Percentiles rank a stretch among this genome's conserved stretches.
These are phyloP conservation scores for Zosterops hypoxanthus DNA, from an alignment of 2,113 vertebrate genomes.

Conservation along the genomic window DNA sequence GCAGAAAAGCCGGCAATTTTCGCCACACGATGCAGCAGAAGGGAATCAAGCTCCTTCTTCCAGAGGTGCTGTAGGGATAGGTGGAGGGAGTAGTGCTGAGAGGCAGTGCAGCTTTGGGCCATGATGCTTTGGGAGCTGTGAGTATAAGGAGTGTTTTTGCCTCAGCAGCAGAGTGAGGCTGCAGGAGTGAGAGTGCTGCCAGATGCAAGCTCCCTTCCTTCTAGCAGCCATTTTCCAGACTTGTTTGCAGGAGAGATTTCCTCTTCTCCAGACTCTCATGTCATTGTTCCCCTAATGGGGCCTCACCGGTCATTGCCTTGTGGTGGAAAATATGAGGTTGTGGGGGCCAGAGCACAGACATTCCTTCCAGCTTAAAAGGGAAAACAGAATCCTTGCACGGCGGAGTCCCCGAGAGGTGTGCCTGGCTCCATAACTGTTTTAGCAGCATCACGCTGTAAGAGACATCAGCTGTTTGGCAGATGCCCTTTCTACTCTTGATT, in stretches of 20 bases:
- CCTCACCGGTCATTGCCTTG: constrained; percentile 49
- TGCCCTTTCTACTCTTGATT: background rate
- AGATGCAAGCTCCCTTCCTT: background rate
- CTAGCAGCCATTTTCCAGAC: constrained; percentile 51
- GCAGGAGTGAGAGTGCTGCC: background rate
- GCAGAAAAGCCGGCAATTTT: background rate
- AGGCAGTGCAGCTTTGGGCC: background rate
- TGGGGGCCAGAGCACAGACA: constrained; percentile 19
- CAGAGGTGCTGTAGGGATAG: background rate
- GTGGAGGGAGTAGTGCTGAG: background rate
- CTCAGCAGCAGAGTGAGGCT: background rate
- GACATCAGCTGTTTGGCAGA: constrained; percentile 3
- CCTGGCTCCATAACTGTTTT: background rate
- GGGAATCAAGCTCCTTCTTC: background rate
- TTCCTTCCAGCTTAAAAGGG: constrained; percentile 42
- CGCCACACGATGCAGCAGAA: background rate
- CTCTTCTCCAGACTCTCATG: constrained; percentile 34
- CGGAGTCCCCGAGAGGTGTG: background rate
- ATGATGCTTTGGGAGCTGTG: background rate
- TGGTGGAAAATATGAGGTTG: constrained; percentile 52
- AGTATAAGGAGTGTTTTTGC: background rate
- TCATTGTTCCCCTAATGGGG: constrained; percentile 60
- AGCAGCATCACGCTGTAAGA: background rate
- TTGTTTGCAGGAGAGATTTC: constrained; percentile 22
- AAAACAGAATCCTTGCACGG: background rate